A percentile compares a stretch with the other conserved stretches of the same genome.
These are phyloP conservation scores for Brachypterus glaber DNA, from an alignment of 2,888 invertebrate genomes.

Conservation along the genomic window DNA sequence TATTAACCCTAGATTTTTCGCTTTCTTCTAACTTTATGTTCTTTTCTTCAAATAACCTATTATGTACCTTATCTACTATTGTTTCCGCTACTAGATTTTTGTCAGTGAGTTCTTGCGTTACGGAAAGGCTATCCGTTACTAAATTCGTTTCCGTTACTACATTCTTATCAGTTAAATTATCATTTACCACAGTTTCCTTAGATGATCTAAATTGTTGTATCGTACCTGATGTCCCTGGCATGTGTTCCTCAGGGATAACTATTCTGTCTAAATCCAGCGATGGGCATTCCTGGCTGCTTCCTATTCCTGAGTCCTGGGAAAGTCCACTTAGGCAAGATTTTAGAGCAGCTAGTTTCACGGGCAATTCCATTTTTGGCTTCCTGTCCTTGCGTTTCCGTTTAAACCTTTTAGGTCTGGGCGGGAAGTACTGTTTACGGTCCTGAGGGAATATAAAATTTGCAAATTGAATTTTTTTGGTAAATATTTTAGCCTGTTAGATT, in stretches of 20 bases:
- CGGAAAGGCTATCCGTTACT: not conserved
- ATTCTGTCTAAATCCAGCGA: slow-evolving; percentile 33
- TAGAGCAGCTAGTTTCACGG: slow-evolving; percentile 35
- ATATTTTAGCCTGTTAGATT: too few relatives aligned
- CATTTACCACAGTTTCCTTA: not conserved
- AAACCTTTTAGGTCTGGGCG: slow-evolving; percentile 50
- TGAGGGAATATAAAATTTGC: too few relatives aligned
- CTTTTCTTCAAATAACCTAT: not conserved
- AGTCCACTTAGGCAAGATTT: slow-evolving; percentile 33
- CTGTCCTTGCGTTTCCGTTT: slow-evolving; percentile 18
- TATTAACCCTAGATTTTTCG: not conserved
- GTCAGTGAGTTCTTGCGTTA: too few relatives aligned
- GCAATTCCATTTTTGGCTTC: slow-evolving; percentile 19
- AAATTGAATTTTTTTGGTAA: too few relatives aligned
- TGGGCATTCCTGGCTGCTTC: slow-evolving; percentile 37
- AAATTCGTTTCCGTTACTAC: not conserved
- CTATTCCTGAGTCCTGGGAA: slow-evolving; percentile 38
- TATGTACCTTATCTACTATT: not conserved
- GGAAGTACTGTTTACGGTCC: slow-evolving; percentile 60
- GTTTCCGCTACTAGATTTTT: too few relatives aligned
- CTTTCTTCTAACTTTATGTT: not conserved
- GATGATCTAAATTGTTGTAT: too few relatives aligned
- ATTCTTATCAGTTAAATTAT: too few relatives aligned
- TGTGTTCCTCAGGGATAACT: slow-evolving; percentile 31
- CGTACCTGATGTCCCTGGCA: slow-evolving; percentile 19